Evolutionary conservation across 2,113 vertebrate species (phyloP).

Genomic region (Lathamus discolor): DNA sequence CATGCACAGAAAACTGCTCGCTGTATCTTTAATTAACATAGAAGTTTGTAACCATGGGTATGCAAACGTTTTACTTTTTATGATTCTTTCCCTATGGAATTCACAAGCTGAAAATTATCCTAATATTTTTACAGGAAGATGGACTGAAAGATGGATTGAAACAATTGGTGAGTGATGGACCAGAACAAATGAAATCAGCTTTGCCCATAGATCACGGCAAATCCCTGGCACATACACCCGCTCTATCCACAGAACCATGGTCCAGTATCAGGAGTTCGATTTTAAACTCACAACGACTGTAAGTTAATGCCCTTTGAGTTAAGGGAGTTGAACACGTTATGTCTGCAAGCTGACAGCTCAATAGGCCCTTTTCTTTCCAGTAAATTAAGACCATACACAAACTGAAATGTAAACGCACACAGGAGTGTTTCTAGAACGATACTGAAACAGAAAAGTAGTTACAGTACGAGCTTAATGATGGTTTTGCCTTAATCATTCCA

Average conservation of each 20-base stretch:
- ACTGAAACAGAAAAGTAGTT: background rate
- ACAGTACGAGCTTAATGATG: background rate
- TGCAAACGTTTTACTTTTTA: background rate
- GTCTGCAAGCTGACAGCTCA: background rate
- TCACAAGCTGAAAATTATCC: background rate
- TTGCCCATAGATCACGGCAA: background rate
- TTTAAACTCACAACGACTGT: background rate
- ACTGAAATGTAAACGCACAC: background rate
- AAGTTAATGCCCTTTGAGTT: background rate
- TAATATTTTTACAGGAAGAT: background rate
- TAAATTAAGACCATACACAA: background rate
- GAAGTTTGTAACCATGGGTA: background rate
- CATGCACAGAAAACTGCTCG: background rate
- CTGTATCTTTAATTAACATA: background rate
- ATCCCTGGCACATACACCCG: background rate
- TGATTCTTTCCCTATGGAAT: background rate
- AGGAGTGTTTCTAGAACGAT: background rate
- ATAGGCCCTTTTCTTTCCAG: background rate
- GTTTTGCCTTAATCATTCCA: background rate
- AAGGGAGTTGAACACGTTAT: background rate
- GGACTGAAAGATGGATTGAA: background rate
- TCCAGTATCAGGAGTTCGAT: background rate
- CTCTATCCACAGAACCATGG: accelerated
- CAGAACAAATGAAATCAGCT: background rate
- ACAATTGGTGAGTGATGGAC: background rate